A percentile compares a stretch with the other conserved stretches of the same genome.
Evolutionary conservation across 2,797 vertebrate genomes (phyloP).

Genomic region (Cossypha niveicapilla): DNA sequence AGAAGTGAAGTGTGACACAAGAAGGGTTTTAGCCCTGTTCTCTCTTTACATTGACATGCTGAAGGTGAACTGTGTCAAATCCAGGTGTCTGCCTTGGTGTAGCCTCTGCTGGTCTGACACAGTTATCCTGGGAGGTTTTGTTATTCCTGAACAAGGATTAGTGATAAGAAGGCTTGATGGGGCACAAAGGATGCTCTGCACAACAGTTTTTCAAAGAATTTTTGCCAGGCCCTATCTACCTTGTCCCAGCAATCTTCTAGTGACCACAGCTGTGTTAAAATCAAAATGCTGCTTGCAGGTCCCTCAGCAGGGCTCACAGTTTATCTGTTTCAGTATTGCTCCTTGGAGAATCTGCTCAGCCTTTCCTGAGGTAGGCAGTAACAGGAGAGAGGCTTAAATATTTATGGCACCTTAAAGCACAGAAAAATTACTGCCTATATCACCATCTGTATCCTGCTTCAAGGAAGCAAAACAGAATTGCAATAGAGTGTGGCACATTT

Average conservation of each 20-base stretch:
- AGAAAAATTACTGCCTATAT: background rate
- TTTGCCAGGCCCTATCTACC: background rate
- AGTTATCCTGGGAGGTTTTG: rapidly evolving
- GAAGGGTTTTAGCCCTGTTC: background rate
- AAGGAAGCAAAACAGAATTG: background rate
- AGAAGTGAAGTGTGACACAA: background rate
- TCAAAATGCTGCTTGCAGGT: background rate
- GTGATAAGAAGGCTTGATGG: background rate
- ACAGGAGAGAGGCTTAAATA: background rate
- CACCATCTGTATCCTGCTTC: background rate
- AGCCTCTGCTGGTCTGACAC: background rate
- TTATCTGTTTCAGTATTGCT: background rate
- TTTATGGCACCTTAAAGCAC: constrained; percentile 7
- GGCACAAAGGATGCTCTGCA: background rate
- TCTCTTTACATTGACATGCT: background rate
- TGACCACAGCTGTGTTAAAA: background rate
- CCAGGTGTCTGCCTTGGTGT: background rate
- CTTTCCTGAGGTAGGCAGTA: background rate
- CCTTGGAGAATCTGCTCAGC: background rate
- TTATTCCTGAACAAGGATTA: background rate
- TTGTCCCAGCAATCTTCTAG: background rate
- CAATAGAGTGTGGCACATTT: background rate
- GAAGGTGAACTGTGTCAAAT: background rate
- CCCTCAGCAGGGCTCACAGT: background rate
- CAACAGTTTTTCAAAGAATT: background rate